These are phyloP conservation scores for Heliocidaris tuberculata DNA, from an alignment of 35 echinoderm and acorn worm species.

Conservation along the genomic window DNA sequence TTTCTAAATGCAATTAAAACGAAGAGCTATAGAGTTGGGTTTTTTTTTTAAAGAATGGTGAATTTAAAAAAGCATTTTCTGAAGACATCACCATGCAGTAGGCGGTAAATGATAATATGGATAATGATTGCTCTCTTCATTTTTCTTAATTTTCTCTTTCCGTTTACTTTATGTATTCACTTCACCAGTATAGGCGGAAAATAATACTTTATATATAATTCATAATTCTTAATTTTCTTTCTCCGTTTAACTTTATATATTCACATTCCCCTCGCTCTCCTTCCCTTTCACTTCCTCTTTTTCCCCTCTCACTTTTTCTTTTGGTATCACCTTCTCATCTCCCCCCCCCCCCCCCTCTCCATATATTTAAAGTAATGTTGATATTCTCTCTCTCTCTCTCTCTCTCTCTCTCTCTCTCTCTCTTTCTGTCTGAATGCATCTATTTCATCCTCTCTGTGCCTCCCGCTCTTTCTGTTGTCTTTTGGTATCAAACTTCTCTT, in stretches of 20 bases:
- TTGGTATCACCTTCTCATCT: background rate
- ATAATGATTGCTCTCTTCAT: too few relatives aligned
- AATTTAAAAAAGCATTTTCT: background rate
- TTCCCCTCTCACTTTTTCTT: background rate
- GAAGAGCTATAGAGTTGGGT: too few relatives aligned
- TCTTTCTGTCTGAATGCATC: background rate
- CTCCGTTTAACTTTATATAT: too few relatives aligned
- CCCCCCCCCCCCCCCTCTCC: background rate
- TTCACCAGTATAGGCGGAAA: too few relatives aligned
- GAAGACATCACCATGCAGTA: background rate
- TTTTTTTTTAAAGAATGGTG: background rate
- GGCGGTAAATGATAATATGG: background rate
- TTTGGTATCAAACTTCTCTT: background rate
- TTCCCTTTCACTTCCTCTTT: background rate
- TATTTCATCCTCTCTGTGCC: constrained; percentile 5
- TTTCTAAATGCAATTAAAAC: background rate
- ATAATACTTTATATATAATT: too few relatives aligned
- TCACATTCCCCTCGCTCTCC: background rate
- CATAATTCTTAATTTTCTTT: too few relatives aligned
- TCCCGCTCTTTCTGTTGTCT: background rate
- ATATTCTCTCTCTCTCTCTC: background rate
- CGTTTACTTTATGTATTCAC: too few relatives aligned
- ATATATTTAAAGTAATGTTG: too few relatives aligned
- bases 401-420: background rate
- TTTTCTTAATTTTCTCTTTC: too few relatives aligned